Conservation (phyloP, 2,797 vertebrate species). For the Hozukius guyotensis region DNA sequence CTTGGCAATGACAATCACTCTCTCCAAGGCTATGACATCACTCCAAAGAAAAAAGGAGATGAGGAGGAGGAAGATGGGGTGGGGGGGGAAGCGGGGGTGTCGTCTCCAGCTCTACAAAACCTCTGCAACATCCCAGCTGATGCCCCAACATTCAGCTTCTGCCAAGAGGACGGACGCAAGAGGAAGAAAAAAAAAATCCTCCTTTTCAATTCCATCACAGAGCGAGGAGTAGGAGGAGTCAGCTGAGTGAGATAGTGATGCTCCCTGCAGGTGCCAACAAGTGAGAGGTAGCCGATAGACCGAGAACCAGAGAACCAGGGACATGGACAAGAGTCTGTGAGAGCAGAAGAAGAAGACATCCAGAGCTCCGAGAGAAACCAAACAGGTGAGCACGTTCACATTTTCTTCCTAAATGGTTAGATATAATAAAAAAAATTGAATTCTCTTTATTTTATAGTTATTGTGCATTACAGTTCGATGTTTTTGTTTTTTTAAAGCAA, state of each 20-base stretch:
- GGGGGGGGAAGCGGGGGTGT: not conserved
- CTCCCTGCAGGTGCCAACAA: conserved; percentile 84
- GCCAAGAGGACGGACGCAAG: conserved; percentile 63
- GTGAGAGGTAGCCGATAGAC: conserved; percentile 72
- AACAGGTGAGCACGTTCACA: conserved; percentile 57
- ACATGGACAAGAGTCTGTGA: conserved; percentile 79
- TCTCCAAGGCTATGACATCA: conserved; percentile 75
- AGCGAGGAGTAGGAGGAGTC: conserved; percentile 71
- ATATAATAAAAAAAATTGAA: not conserved
- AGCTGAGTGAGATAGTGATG: conserved; percentile 77
- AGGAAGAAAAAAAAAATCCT: conserved; percentile 49
- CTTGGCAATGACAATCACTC: conserved; percentile 71
- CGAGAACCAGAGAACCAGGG: conserved; percentile 41
- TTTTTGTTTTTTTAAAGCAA: not conserved
- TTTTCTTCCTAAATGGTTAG: not conserved
- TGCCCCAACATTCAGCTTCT: conserved; percentile 64
- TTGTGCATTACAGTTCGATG: not conserved
- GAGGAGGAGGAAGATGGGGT: conserved; percentile 33
- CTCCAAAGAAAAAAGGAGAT: conserved; percentile 53
- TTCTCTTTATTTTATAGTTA: not conserved
- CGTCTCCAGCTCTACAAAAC: conserved; percentile 66
- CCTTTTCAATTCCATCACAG: conserved; percentile 65
- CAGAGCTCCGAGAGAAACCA: conserved; percentile 39
- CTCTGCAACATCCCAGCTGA: conserved; percentile 74
- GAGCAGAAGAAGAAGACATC: conserved; percentile 49